A percentile compares a stretch with the other conserved stretches of the same genome.
phyloP scores from a whole-genome alignment of 1,140 invertebrate genomes.

The Diachasma alloeum region DNA sequence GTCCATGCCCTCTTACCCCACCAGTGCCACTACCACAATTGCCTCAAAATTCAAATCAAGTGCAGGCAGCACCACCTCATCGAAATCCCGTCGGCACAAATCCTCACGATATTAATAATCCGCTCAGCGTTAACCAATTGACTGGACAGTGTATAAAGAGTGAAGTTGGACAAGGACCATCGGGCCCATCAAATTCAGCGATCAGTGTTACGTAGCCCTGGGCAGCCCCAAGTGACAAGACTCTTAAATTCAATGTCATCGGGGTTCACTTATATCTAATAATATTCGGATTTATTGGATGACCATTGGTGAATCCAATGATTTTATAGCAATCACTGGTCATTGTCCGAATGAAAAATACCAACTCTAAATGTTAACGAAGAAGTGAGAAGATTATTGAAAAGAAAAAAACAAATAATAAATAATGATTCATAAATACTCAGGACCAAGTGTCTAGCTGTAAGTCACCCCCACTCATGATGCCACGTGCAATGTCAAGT shows the following conservation, averaged over 20 bases:
- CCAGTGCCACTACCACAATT: slow-evolving; percentile 60
- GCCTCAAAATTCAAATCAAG: slow-evolving; percentile 46
- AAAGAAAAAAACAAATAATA: slow-evolving; percentile 18
- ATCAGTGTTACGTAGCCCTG: slow-evolving; percentile 71
- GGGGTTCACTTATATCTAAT: slow-evolving; percentile 55
- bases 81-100: slow-evolving; percentile 88
- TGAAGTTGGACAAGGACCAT: slow-evolving; percentile 58
- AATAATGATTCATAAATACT: slow-evolving; percentile 54
- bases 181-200: slow-evolving; percentile 67
- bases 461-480: slow-evolving; percentile 48
- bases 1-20: slow-evolving; percentile 61
- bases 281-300: slow-evolving; percentile 35
- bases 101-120: slow-evolving; percentile 90
- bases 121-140: slow-evolving; percentile 86
- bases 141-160: slow-evolving; percentile 78
- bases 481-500: slow-evolving; percentile 36
- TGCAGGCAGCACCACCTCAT: slow-evolving; percentile 58
- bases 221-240: slow-evolving; percentile 62
- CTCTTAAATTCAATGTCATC: slow-evolving; percentile 59
- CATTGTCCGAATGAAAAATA: not conserved
- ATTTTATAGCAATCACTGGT: not conserved
- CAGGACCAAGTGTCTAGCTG: slow-evolving; percentile 64
- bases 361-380: not conserved
- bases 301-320: slow-evolving; percentile 8
- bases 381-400: not conserved